Base-by-base conservation (phyloP, 2,113 vertebrate genomes). In the Colinus virginianus region DNA sequence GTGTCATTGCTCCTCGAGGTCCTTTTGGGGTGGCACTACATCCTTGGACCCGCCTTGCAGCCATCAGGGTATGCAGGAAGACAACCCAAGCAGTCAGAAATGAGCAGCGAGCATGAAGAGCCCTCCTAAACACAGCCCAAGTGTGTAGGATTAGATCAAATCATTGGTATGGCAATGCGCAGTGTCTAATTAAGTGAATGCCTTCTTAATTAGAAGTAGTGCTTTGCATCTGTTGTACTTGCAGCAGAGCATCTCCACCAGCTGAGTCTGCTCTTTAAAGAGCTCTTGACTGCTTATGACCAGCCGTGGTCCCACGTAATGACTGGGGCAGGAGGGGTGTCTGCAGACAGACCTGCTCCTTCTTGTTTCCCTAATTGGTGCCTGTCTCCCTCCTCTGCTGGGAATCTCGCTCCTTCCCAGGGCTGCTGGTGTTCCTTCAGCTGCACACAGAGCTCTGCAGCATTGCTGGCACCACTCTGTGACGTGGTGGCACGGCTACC, bases 191-290 rank as follows among this genome's bases (percentile, higher is more conserved):
- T 97, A 97, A 21, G 7, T 34, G 70, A 84, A 83, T 96, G 92
- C 90, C 91, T 92, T 45, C 90, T 95, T 96, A 97, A 97, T 98
- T 97, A 97, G 96, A 96, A 97, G 96, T 93, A 94, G 72, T 91
- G 90, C 86, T 95, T 96, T 93, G 77, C 92, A 69, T 94, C 64
- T 94, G 77, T 49, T 63, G 66, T 96, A 90, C 93, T 95, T 84
- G 70, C 82, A 94, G 70, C 95, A 89, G 88, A 91, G 71, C 88
- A 93, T 96, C 95, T 95, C 90, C 36, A 42, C 72, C 93, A 93
- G 95, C 92, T 86, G 61, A 49, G 78, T 77, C 77, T 86, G 84
- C 79, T 95, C 84, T 94, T 95, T 68, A 86, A 91, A 94, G 87
- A 92, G 74, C 91, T 74, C 90, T 75, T 87, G 87, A 61, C 71